Evolutionary conservation across 2,113 vertebrate genomes (phyloP), one percentile per base, ranked within the genome.

Genomic region (Lepidothrix coronata): DNA sequence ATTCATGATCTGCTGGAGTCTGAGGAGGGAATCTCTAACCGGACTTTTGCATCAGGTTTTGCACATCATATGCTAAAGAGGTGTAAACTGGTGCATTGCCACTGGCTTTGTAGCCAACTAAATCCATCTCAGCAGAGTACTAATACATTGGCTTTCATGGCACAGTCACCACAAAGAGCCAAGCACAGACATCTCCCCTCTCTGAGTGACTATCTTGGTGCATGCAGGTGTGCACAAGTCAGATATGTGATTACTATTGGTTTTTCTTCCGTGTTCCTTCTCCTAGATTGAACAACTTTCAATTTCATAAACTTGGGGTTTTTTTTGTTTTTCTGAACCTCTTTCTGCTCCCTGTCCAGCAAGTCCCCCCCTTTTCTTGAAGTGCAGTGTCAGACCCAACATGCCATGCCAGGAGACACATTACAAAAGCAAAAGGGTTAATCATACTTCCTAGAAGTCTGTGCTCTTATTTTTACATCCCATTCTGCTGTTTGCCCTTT

Each of bases 401-500:
- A 5, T 31, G 19, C 22, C 22, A 46, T 31, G 33, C 8, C 66
- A 71, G 46, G n/a, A 81, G 55, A 77, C 28, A 49, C 0, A 0
- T 61, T n/a, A 52, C 51, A 48, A 87, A 81, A 77, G 41, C 71
- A 77, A 37, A 44, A 72, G 28, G 20, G 31, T 72, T 71, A 89
- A 51, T 62, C 14, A 16, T 66, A 51, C 43, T 51, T 8, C 54
- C 63, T 55, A 37, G 37, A 89, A 65, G 27, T 18, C 54, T 49
- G 8, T 65, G 43, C n/a, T 86, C 57, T 94, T 55, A 44, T 48
- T 91, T 88, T 85, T 61, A 8, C 9, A 25, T 52, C 75, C 44
- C 31, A 24, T 83, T 85, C 46, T 80, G 28, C 78, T 49, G n/a
- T 54, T 88, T 91, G 73, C 33, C 73, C 61, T 89, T 83, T 88